Evolutionary conservation across 2,113 vertebrate genomes (phyloP).

Genomic region (Upupa epops): DNA sequence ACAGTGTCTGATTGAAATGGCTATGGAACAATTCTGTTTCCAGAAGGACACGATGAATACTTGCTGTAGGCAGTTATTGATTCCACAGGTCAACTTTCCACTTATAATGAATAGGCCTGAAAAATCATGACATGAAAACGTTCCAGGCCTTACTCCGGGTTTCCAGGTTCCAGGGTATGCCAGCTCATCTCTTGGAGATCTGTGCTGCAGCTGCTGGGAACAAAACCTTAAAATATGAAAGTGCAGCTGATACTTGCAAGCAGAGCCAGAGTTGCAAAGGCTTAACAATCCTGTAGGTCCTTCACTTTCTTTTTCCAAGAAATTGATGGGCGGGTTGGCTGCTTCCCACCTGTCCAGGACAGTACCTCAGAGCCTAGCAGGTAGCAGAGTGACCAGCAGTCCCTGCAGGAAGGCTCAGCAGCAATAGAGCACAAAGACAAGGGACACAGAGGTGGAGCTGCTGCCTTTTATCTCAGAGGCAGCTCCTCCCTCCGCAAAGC

Average conservation of each 20-base stretch:
- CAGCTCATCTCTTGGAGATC: background rate
- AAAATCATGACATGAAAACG: background rate
- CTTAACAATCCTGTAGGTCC: background rate
- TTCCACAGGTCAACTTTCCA: background rate
- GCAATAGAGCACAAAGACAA: background rate
- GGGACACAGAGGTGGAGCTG: constrained; percentile 32
- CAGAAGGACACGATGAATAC: background rate
- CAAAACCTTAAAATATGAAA: background rate
- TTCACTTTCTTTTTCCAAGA: background rate
- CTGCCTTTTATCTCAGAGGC: background rate
- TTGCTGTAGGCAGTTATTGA: background rate
- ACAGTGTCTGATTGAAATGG: background rate
- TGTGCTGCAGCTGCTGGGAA: background rate
- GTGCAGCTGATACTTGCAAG: background rate
- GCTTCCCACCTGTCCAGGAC: background rate
- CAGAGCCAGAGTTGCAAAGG: background rate
- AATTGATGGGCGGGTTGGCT: background rate
- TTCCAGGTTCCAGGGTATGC: background rate
- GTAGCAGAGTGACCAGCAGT: background rate
- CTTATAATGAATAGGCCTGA: background rate
- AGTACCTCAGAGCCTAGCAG: background rate
- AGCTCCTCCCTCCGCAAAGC: constrained; percentile 25
- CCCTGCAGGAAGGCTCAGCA: background rate
- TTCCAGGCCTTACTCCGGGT: background rate
- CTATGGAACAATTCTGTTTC: background rate